Conservation (phyloP, 2,797 vertebrate species). For the Myotis planiceps region DNA sequence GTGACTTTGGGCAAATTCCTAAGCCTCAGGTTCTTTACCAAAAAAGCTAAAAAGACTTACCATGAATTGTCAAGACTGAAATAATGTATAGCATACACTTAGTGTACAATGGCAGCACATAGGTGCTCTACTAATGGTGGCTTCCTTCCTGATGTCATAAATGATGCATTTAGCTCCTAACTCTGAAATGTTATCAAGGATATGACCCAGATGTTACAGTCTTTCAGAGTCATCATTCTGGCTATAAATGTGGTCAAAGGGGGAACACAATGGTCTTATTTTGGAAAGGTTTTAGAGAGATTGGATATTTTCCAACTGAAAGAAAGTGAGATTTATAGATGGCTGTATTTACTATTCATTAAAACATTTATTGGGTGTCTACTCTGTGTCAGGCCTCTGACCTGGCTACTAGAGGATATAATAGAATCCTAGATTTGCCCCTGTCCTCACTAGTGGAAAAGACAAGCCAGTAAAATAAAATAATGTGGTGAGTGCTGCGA, state of each 20-base stretch:
- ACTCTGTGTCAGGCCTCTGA: neutral
- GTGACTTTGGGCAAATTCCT: conserved; percentile 54
- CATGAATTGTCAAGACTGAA: neutral
- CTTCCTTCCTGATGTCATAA: conserved; percentile 9
- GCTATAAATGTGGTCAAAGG: neutral
- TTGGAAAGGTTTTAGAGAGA: conserved; percentile 18
- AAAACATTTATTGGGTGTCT: neutral
- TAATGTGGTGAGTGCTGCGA: neutral
- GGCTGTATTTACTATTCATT: neutral
- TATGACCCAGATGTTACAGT: neutral
- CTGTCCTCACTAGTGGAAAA: neutral
- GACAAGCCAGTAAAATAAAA: neutral
- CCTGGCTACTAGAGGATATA: neutral
- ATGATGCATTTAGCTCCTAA: neutral
- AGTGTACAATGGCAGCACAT: neutral
- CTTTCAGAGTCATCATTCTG: neutral
- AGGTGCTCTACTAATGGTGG: neutral
- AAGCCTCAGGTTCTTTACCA: conserved; percentile 38
- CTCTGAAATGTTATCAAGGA: neutral
- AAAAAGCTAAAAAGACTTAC: neutral
- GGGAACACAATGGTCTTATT: neutral
- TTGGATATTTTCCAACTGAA: neutral
- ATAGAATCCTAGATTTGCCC: neutral
- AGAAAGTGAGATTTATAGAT: conserved; percentile 15
- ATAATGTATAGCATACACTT: neutral